Percentiles rank a stretch among this genome's conserved stretches.
phyloP scores from a whole-genome alignment of 2,113 vertebrate genomes.

The Ranitomeya variabilis region DNA sequence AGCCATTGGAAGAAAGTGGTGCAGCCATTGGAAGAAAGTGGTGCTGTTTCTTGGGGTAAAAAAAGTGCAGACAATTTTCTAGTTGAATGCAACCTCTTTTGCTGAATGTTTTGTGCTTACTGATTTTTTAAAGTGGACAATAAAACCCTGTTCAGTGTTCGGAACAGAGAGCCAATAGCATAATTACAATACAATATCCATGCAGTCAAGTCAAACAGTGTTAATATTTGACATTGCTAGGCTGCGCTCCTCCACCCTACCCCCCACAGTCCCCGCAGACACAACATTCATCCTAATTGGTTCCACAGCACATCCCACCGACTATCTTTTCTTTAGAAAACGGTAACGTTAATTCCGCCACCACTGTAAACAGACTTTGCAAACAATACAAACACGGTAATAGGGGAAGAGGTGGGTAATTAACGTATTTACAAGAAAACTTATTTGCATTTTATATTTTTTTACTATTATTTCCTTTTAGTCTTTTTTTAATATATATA shows the following conservation, averaged over 20 bases:
- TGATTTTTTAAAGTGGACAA: constrained; percentile 73
- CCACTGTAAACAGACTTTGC: constrained; percentile 89
- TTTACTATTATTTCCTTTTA: constrained; percentile 56
- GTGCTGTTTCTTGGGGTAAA: not conserved
- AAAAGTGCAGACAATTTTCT: not conserved
- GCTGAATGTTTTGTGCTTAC: constrained; percentile 64
- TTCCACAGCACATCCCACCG: constrained; percentile 94
- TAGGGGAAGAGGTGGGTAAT: constrained; percentile 96
- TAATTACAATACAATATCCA: constrained; percentile 73
- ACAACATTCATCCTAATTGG: constrained; percentile 93
- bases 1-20: not conserved
- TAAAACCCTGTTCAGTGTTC: constrained; percentile 73
- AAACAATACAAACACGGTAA: constrained; percentile 95
- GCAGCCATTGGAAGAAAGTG: not conserved
- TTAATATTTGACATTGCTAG: constrained; percentile 84
- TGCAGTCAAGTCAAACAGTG: constrained; percentile 70
- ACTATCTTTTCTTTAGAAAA: constrained; percentile 76
- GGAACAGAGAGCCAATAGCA: constrained; percentile 71
- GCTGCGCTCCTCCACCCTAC: constrained; percentile 67
- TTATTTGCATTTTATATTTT: constrained; percentile 96
- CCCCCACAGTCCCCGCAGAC: constrained; percentile 79
- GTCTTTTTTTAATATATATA: constrained; percentile 88
- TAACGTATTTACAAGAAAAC: constrained; percentile 96
- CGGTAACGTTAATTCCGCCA: constrained; percentile 88
- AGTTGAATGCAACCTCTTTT: constrained; percentile 55